A percentile compares a stretch with the other conserved stretches of the same genome.
Evolutionary conservation across 2,888 invertebrate species (phyloP).

Genomic region (Caenorhabditis sp.): DNA sequence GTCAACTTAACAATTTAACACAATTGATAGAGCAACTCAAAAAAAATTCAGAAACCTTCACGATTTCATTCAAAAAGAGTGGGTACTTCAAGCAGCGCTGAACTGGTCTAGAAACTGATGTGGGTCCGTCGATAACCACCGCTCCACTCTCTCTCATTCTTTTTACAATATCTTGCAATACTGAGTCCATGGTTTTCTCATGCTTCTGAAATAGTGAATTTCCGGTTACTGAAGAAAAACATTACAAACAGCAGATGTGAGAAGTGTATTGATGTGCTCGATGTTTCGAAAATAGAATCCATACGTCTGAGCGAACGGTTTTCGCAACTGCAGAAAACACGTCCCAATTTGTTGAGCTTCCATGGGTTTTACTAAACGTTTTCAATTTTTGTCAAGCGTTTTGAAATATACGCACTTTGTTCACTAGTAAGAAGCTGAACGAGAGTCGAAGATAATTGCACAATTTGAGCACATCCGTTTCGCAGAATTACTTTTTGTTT

Average conservation of each 20-base stretch:
- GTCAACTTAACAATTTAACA: conserved; percentile 57
- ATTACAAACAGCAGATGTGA: conserved; percentile 65
- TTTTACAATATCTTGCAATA: conserved; percentile 62
- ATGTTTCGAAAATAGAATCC: conserved; percentile 75
- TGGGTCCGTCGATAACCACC: conserved; percentile 68
- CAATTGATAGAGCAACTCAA: too few relatives aligned
- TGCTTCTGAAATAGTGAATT: conserved; percentile 45
- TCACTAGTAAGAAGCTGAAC: conserved; percentile 63
- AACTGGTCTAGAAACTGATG: conserved; percentile 72
- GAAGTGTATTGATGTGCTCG: conserved; percentile 71
- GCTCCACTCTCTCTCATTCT: conserved; percentile 60
- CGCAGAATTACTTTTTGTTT: conserved; percentile 66
- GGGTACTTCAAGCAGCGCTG: conserved; percentile 77
- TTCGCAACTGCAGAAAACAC: conserved; percentile 70
- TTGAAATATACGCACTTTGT: conserved; percentile 49
- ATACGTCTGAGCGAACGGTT: conserved; percentile 72
- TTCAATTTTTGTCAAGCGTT: neutral
- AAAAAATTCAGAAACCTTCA: conserved; percentile 59
- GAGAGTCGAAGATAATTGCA: conserved; percentile 65
- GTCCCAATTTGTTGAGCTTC: conserved; percentile 64
- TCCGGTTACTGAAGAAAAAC: neutral
- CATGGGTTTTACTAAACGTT: conserved; percentile 53
- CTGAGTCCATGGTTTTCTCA: conserved; percentile 62
- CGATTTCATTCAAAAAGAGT: conserved; percentile 72
- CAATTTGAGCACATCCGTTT: conserved; percentile 68